Evolutionary conservation across 2,888 invertebrate genomes (phyloP).

Genomic region (Campopleginae sp.): DNA sequence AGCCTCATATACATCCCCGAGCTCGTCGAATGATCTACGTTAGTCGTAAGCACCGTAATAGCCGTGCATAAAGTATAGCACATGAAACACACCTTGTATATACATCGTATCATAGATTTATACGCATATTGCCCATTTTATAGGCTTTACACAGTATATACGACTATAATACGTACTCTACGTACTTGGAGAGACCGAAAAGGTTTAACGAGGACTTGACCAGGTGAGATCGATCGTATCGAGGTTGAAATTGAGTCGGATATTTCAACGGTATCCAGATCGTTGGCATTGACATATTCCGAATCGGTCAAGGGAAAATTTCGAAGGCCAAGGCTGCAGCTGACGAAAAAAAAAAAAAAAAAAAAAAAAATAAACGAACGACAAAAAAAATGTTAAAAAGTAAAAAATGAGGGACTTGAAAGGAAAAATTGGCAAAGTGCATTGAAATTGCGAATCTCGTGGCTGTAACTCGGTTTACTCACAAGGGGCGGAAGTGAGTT

Average conservation of each 20-base stretch:
- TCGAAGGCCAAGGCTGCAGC: too few species aligned
- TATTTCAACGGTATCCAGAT: constrained; percentile 23
- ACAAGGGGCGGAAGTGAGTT: constrained; percentile 63
- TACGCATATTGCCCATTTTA: constrained; percentile 8
- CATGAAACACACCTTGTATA: constrained; percentile 16
- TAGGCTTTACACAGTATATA: not conserved
- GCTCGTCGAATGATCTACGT: constrained; percentile 56
- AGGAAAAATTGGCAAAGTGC: constrained; percentile 36
- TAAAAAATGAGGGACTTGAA: not conserved
- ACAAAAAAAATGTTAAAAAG: not conserved
- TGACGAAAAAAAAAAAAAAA: not conserved
- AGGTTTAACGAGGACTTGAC: constrained; percentile 20
- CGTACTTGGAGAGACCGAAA: constrained; percentile 24
- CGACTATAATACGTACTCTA: not conserved
- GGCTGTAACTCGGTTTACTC: constrained; percentile 32
- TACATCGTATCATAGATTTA: constrained; percentile 1
- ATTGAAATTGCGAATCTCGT: constrained; percentile 64
- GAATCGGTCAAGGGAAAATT: not conserved
- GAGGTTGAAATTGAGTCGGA: constrained; percentile 23
- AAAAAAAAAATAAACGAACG: too few species aligned
- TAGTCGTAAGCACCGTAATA: constrained; percentile 42
- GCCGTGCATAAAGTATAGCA: constrained; percentile 12
- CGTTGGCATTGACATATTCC: not conserved
- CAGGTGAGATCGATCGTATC: constrained; percentile 36
- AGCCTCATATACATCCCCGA: constrained; percentile 11